Base-by-base conservation (phyloP, 2,888 invertebrate species). In the Ernsta delagoae region DNA sequence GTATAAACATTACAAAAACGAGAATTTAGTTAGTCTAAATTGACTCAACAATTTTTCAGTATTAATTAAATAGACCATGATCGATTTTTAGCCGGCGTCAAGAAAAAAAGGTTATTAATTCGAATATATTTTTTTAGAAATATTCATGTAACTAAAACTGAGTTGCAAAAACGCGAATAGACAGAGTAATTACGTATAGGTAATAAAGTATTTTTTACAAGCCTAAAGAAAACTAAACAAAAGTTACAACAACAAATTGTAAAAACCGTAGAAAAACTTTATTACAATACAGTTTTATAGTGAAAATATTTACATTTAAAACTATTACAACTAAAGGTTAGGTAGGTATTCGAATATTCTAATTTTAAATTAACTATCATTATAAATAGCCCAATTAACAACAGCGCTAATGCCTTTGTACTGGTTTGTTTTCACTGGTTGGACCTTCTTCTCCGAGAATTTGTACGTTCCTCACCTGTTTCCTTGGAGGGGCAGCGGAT, bases 381-480 rank as follows among this genome's bases (percentile, higher is more conserved):
- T 68, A 54, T 41, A 63, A 43, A 66, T 59, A 12, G 24, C 34
- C 8, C 4, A 24, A 9, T 61, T 54, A 57, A 82, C 81, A 53
- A 24, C 53, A 24, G 9, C 16, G 79, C 86, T 75, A 87, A 71
- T 87, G 84, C 71, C 85, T 85, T 73, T 83, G 81, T 71, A 78
- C 79, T n/a, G 80, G 70, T 77, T 88, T 84, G 75, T 89, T 85
- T 72, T 80, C 75, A 16, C 41, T 57, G 64, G 86, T 86, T 72
- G 93, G 76, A 71, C 94, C 81, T 70, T 95, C 96, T 78, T 96
- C 96, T 0, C 95, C 96, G 41, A 96, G 88, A 75, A 96, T 96
- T 83, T 96, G 96, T 36, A 96, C 95, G 81, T 96, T 96, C 75
- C 96, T 93, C 24, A 96, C 95, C 65, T 95, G 95, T 75, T 94